A percentile compares a stretch with the other conserved stretches of the same genome.
Conservation (phyloP, 2,888 invertebrate species). For the Endomychus coccineus region DNA sequence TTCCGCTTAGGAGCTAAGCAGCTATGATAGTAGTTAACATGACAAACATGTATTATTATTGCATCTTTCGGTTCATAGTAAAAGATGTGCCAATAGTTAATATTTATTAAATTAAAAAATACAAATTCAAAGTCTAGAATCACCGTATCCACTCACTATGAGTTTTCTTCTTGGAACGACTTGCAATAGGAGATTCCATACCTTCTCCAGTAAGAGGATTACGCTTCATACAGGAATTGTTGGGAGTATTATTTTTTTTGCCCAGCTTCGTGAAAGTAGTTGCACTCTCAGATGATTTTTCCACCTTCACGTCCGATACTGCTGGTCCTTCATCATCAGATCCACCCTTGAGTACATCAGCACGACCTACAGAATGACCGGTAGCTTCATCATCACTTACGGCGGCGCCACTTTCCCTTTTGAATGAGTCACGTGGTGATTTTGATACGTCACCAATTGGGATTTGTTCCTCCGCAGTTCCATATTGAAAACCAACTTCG, state of each 20-base stretch:
- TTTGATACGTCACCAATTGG: no score
- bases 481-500: constrained; percentile 25
- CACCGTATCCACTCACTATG: constrained; percentile 10
- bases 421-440: background rate
- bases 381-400: constrained; percentile 7
- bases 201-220: constrained; percentile 15
- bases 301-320: constrained; percentile 1
- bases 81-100: no score
- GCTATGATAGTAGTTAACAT: no score
- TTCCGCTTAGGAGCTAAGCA: no score
- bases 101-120: constrained; percentile 3
- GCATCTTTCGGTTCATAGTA: no score
- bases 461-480: constrained; percentile 2
- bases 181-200: constrained; percentile 8
- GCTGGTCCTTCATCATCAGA: constrained; percentile 2
- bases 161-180: constrained; percentile 10
- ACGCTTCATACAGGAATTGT: constrained; percentile 12
- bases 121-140: constrained; percentile 6
- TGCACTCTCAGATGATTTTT: constrained; percentile 7
- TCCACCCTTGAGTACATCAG: background rate
- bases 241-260: constrained; percentile 1
- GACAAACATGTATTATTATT: no score
- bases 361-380: background rate
- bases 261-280: constrained; percentile 8
- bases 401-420: constrained; percentile 8